Evolutionary conservation across 2,113 vertebrate genomes (phyloP).

Genomic region (Chauna torquata): DNA sequence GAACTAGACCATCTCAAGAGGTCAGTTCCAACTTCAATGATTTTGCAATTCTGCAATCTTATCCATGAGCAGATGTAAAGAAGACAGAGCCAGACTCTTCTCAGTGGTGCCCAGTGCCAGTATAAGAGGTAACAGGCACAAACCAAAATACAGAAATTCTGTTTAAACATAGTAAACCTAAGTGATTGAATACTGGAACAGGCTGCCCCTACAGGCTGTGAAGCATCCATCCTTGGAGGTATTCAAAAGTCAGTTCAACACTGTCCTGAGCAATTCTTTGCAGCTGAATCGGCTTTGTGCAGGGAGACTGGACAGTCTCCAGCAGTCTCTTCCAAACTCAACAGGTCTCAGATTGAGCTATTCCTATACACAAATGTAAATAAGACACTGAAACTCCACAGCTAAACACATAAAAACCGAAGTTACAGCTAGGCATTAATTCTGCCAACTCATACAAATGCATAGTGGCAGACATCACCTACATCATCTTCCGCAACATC

Average conservation of each 20-base stretch:
- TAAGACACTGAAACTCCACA: background rate
- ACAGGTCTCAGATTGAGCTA: background rate
- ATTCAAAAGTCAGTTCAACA: background rate
- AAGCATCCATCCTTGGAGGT: too few species aligned
- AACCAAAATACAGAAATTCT: background rate
- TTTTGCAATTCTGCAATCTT: background rate
- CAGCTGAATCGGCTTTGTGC: background rate
- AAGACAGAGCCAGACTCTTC: background rate
- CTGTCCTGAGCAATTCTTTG: background rate
- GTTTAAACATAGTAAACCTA: background rate
- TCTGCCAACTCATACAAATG: background rate
- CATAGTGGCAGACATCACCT: background rate
- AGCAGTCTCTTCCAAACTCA: background rate
- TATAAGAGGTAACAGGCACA: background rate
- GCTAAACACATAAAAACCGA: background rate
- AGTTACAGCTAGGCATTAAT: background rate
- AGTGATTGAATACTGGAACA: background rate
- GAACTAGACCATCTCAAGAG: background rate
- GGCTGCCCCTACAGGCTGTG: background rate
- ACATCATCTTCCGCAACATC: background rate
- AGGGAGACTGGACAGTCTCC: background rate
- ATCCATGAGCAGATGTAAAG: background rate
- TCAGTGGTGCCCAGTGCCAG: background rate
- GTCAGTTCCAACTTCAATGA: background rate
- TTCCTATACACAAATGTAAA: background rate